Conservation (phyloP, 1,140 invertebrate genomes). For the Habropoda laboriosa region DNA sequence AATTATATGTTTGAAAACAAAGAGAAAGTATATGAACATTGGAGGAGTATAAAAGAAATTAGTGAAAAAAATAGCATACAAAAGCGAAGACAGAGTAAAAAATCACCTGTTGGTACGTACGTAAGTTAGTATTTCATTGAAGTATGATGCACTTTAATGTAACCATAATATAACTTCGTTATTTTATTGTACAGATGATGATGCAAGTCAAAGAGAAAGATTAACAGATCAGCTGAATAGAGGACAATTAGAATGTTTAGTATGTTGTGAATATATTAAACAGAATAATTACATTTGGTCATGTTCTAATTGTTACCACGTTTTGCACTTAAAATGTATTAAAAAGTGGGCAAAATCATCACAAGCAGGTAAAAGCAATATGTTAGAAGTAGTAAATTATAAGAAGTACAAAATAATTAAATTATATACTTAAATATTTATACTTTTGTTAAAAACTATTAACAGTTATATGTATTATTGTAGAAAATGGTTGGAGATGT, state of each 20-base stretch:
- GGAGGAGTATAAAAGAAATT: slow-evolving; percentile 65
- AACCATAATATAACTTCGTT: background rate
- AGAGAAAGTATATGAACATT: slow-evolving; percentile 69
- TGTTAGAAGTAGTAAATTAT: background rate
- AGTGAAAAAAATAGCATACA: slow-evolving; percentile 47
- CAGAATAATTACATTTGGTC: slow-evolving; percentile 93
- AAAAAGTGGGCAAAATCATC: slow-evolving; percentile 95
- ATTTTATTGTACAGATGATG: slow-evolving; percentile 76
- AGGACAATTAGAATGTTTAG: slow-evolving; percentile 93
- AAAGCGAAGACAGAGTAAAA: slow-evolving; percentile 66
- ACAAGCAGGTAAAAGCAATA: slow-evolving; percentile 83
- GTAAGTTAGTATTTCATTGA: background rate
- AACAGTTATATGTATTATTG: slow-evolving; percentile 15
- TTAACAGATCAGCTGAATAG: slow-evolving; percentile 90
- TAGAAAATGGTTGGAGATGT: slow-evolving; percentile 93
- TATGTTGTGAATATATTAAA: slow-evolving; percentile 94
- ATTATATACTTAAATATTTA: too few relatives aligned
- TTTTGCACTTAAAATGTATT: slow-evolving; percentile 94
- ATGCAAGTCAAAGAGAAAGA: slow-evolving; percentile 88
- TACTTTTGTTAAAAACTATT: background rate
- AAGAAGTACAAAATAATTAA: background rate
- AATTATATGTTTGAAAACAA: slow-evolving; percentile 48
- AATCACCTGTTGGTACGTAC: slow-evolving; percentile 65
- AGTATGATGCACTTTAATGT: too few relatives aligned
- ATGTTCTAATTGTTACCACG: slow-evolving; percentile 94